A percentile compares a stretch with the other conserved stretches of the same genome.
phyloP scores from a whole-genome alignment of 2,888 invertebrate species.

The Drosophila anomalipes region DNA sequence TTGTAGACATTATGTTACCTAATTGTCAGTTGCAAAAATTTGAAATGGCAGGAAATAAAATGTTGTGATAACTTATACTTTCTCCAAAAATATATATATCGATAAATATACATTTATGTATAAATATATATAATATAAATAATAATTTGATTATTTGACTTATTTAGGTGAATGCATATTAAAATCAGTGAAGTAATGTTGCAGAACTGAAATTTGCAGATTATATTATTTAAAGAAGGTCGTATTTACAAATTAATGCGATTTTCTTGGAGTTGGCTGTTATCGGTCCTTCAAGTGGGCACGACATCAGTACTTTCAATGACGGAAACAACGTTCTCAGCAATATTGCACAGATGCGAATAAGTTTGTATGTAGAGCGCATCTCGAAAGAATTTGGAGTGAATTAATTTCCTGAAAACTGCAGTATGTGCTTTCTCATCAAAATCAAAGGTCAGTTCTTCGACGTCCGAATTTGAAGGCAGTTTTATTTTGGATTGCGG shows the following conservation, averaged over 20 bases:
- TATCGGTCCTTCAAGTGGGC: slow-evolving; percentile 14
- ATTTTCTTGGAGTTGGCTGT: not conserved
- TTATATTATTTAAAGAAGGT: not conserved
- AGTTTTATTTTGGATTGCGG: not conserved
- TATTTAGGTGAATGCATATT: not conserved
- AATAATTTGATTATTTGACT: not conserved
- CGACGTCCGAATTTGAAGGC: not conserved
- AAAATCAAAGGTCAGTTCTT: slow-evolving; percentile 1
- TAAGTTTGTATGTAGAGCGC: slow-evolving; percentile 80
- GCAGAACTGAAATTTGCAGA: slow-evolving; percentile 15
- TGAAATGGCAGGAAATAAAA: slow-evolving; percentile 5
- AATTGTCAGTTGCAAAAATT: not conserved
- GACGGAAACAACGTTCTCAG: slow-evolving; percentile 79
- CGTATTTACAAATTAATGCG: not conserved
- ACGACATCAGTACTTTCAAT: slow-evolving; percentile 77
- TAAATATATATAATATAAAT: not conserved
- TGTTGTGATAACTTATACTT: not conserved
- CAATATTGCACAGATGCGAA: slow-evolving; percentile 73
- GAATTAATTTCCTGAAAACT: slow-evolving; percentile 56
- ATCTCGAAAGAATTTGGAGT: slow-evolving; percentile 73
- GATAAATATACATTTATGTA: not conserved
- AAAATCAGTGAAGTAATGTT: not conserved
- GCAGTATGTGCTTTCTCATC: slow-evolving; percentile 33
- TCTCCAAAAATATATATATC: not conserved
- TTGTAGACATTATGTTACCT: not conserved